Evolutionary conservation across 2,888 invertebrate genomes (phyloP).

Genomic region (Limnephilus lunatus): DNA sequence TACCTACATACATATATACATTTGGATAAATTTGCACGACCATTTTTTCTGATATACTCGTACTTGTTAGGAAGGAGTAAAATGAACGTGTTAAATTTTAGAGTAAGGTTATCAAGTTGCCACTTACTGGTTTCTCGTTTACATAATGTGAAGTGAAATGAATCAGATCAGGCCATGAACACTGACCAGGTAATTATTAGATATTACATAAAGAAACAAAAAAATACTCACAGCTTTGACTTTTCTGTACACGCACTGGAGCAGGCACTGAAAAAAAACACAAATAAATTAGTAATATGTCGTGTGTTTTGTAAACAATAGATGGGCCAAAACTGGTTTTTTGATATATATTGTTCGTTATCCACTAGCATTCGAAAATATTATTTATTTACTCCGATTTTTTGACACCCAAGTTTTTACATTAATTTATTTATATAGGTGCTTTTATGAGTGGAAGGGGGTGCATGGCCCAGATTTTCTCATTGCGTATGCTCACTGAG

Average conservation of each 20-base stretch:
- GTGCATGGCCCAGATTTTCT: no score
- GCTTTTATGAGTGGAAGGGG: no score
- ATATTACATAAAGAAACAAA: not conserved
- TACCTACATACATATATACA: no score
- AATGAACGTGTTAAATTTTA: not conserved
- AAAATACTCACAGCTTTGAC: constrained; percentile 85
- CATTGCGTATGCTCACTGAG: no score
- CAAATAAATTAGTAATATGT: constrained; percentile 52
- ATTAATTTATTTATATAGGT: no score
- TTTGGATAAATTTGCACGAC: not conserved
- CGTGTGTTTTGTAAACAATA: not conserved
- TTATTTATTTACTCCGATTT: no score
- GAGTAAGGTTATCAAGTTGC: not conserved
- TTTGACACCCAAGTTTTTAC: no score
- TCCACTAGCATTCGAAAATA: not conserved
- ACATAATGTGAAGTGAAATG: not conserved
- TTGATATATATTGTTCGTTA: not conserved
- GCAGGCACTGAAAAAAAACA: constrained; percentile 81
- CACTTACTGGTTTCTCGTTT: not conserved
- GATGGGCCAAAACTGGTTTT: not conserved
- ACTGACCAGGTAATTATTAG: not conserved
- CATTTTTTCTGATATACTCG: not conserved
- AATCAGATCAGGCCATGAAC: not conserved
- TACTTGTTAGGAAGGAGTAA: not conserved
- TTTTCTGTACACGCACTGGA: constrained; percentile 88